phyloP scores from a whole-genome alignment of 2,888 invertebrate species.

The Pyrgus malvae region DNA sequence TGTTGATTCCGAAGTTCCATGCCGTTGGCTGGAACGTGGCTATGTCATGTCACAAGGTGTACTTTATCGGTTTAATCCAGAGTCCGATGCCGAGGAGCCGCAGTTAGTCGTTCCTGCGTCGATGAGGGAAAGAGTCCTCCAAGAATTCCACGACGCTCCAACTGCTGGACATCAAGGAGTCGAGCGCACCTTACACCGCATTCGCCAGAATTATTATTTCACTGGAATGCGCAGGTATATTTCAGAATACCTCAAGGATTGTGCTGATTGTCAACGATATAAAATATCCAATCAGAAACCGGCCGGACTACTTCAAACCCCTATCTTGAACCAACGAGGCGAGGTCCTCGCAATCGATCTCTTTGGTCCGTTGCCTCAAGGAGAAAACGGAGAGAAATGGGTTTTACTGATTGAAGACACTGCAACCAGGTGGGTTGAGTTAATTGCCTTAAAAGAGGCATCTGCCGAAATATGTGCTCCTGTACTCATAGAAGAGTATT shows the following conservation, averaged over 20 bases:
- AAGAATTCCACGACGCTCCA: constrained; percentile 32
- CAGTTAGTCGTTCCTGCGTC: no score
- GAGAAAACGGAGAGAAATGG: constrained; percentile 28
- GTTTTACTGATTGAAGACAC: constrained; percentile 38
- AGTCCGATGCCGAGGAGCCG: no score
- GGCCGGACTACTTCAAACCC: constrained; percentile 25
- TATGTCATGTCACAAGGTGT: no score
- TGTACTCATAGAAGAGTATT: no score
- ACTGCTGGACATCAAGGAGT: background rate
- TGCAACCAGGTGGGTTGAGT: constrained; percentile 35
- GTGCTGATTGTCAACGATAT: constrained; percentile 12
- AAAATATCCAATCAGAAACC: constrained; percentile 8
- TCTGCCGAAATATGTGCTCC: no score
- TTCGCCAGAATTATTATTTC: background rate
- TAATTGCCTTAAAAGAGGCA: constrained; percentile 12
- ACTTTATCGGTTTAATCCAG: no score
- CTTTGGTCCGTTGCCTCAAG: constrained; percentile 36
- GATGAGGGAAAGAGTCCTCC: no score
- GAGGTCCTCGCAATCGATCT: constrained; percentile 37
- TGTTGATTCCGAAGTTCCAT: no score
- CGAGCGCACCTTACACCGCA: background rate
- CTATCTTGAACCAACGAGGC: constrained; percentile 13
- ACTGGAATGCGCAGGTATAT: constrained; percentile 2
- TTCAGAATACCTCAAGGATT: constrained; percentile 5
- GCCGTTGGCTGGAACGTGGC: no score